Evolutionary conservation across 1,140 invertebrate species (phyloP), one percentile per base, ranked within the genome.

Genomic region (Popillia japonica): DNA sequence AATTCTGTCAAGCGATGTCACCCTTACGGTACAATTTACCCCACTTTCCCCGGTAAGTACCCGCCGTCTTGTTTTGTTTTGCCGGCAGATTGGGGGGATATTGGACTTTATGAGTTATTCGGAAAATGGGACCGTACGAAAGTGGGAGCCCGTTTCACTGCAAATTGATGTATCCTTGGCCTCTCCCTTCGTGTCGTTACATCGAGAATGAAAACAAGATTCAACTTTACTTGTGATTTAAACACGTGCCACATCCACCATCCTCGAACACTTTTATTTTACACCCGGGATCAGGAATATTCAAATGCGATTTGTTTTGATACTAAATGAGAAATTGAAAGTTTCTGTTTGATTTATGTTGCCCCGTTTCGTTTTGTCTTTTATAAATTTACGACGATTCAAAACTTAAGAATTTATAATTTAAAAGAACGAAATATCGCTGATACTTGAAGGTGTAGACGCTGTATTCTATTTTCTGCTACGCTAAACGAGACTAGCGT

Each of bases 21-120:
- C 41, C 64, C 68, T 77, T 77, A 72, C 76, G 76, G 76, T 61
- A 72, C 76, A 77, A 77, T 77, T 77, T 77, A 72, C 76, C 40
- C 59, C 68, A 64, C 76, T 77, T 41, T 41, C 41, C 22, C 40
- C 61, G 41, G n/a, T 72, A 77, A 77, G 76, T 64, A 72, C 68
- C n/a, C 40, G 76, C 42, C 68, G 76, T 77, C 76, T 55, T 77
- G 40, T 75, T 77, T 77, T 72, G 68, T 61, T 77, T 42, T 27
- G 59, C 61, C 22, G 61, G 20, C n/a, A 41, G 41, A 68, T 72
- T 40, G 27, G 23, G 27, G 23, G 64, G 41, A 72, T 77, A 77
- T 77, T 77, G 59, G 40, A 77, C 27, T 76, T 77, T 77, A 72
- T 72, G 61, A 40, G 76, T 77, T 77, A 77, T 44, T 77, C 61